A percentile compares a stretch with the other conserved stretches of the same genome.
Evolutionary conservation across 2,113 vertebrate genomes (phyloP).

Genomic region (Pogona vitticeps): DNA sequence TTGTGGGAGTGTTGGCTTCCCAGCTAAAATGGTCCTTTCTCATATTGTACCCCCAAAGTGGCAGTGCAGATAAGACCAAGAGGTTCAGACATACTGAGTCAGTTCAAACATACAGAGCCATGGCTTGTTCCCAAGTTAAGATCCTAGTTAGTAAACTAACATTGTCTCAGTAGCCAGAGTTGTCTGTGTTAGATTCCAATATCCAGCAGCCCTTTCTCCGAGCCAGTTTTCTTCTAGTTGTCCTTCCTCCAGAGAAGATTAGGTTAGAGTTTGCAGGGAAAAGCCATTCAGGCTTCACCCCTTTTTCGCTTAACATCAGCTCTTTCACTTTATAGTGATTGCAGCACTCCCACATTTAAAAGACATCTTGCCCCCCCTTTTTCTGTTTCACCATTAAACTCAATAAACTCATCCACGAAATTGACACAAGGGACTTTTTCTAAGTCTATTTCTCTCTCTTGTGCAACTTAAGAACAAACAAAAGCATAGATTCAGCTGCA

Average conservation of each 20-base stretch:
- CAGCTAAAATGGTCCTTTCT: background rate
- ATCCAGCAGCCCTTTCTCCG: background rate
- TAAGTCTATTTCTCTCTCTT: slow-evolving; percentile 47
- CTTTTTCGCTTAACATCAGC: background rate
- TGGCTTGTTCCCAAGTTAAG: too few relatives aligned
- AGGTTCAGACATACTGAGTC: background rate
- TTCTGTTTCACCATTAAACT: background rate
- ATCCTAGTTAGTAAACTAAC: background rate
- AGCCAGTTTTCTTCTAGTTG: background rate
- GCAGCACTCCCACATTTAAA: background rate
- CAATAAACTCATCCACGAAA: slow-evolving; percentile 18
- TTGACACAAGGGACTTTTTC: slow-evolving; percentile 20
- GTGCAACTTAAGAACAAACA: slow-evolving; percentile 56
- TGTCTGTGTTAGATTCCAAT: background rate
- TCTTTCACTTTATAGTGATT: background rate
- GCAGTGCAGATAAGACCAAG: background rate
- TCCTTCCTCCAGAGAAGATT: background rate
- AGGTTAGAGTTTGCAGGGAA: too few relatives aligned
- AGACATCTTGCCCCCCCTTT: rapidly evolving
- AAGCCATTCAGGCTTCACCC: background rate
- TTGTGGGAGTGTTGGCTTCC: background rate
- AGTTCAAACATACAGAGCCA: background rate
- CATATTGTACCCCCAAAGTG: background rate
- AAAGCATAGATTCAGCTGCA: slow-evolving; percentile 63
- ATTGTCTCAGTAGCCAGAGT: background rate